These are phyloP conservation scores for Reinhardtius hippoglossoides DNA, from an alignment of 2,113 vertebrate genomes.

Conservation along the genomic window DNA sequence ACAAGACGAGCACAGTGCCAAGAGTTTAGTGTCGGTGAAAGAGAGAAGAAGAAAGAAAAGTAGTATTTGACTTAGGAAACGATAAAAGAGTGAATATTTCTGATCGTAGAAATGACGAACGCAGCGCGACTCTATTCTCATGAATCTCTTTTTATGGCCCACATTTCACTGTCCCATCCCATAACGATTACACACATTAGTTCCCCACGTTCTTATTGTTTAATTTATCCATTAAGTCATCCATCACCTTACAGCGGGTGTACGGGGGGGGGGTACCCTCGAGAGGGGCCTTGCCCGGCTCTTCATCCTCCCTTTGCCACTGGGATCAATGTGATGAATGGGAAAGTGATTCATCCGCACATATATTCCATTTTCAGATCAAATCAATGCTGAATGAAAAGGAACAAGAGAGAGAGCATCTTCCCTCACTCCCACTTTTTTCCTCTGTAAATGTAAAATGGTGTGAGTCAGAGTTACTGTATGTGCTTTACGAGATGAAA, in stretches of 20 bases:
- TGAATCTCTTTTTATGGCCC: slow-evolving; percentile 51
- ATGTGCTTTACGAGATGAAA: neutral
- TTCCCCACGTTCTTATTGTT: slow-evolving; percentile 60
- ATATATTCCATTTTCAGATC: slow-evolving; percentile 40
- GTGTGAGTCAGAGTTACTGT: neutral
- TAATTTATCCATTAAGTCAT: slow-evolving; percentile 63
- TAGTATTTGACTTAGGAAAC: slow-evolving; percentile 37
- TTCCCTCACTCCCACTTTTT: neutral
- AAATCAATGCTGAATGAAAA: slow-evolving; percentile 62
- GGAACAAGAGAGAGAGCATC: neutral
- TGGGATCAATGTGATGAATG: slow-evolving; percentile 69
- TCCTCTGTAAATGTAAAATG: neutral
- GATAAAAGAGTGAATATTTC: slow-evolving; percentile 40
- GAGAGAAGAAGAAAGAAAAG: neutral
- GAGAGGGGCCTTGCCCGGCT: slow-evolving; percentile 42
- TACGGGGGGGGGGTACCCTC: slow-evolving; percentile 17
- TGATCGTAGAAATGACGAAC: slow-evolving; percentile 32
- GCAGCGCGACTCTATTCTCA: slow-evolving; percentile 21
- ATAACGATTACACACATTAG: slow-evolving; percentile 39
- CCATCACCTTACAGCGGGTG: slow-evolving; percentile 33
- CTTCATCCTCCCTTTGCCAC: slow-evolving; percentile 39
- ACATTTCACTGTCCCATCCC: slow-evolving; percentile 35
- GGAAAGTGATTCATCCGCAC: slow-evolving; percentile 57
- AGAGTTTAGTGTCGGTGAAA: slow-evolving; percentile 25
- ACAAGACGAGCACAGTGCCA: slow-evolving; percentile 35